Evolutionary conservation across 1,140 invertebrate genomes (phyloP).

Genomic region (Drosophila micromelanica): DNA sequence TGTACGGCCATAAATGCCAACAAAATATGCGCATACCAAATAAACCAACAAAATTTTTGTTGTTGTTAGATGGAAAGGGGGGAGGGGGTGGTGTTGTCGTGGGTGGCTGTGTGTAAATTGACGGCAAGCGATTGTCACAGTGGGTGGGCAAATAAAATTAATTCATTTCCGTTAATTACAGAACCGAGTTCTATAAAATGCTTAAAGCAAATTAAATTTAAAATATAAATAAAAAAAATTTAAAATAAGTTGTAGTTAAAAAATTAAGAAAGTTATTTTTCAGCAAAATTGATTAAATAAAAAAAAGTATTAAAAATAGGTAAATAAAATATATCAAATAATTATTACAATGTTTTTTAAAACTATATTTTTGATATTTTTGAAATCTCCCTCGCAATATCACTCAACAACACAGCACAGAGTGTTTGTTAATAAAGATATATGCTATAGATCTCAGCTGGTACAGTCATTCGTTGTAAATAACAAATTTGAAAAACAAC

Average conservation of each 20-base stretch:
- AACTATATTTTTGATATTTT: neutral
- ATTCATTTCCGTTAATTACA: constrained; percentile 9
- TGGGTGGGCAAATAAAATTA: neutral
- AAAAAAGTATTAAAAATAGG: too few species aligned
- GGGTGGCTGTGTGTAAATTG: constrained; percentile 4
- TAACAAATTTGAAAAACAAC: constrained; percentile 23
- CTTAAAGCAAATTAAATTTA: neutral
- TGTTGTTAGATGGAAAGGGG: neutral
- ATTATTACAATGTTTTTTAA: neutral
- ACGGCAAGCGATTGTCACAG: constrained; percentile 18
- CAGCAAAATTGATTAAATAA: too few species aligned
- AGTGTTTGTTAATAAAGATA: constrained; percentile 13
- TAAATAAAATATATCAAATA: too few species aligned
- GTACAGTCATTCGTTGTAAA: constrained; percentile 32
- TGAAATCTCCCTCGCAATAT: constrained; percentile 23
- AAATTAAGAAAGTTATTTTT: too few species aligned
- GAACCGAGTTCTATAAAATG: neutral
- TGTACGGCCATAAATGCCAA: constrained; percentile 54
- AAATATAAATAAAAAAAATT: neutral
- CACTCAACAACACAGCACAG: constrained; percentile 17
- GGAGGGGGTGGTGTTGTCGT: neutral
- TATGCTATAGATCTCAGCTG: constrained; percentile 1
- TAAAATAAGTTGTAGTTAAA: neutral
- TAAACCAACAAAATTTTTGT: constrained; percentile 37
- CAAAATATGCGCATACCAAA: constrained; percentile 46